These are phyloP conservation scores for Strongylocentrotus purpuratus DNA, from an alignment of 35 echinoderm and acorn worm genomes.

Conservation along the genomic window DNA sequence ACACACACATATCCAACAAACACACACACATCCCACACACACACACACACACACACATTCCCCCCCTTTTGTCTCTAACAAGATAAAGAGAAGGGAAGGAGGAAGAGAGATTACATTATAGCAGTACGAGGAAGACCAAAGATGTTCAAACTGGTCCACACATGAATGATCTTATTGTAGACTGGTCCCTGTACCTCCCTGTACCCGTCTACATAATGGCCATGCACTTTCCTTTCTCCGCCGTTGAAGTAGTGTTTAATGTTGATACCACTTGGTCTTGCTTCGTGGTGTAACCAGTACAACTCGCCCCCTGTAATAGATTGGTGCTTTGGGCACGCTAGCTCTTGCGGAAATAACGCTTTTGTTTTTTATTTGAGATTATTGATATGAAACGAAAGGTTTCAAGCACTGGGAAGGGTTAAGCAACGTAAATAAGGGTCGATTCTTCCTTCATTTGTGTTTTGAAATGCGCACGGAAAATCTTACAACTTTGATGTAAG, in stretches of 20 bases:
- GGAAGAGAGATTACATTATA: no score
- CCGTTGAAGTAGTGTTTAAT: constrained; percentile 46
- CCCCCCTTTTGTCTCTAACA: no score
- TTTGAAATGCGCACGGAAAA: constrained; percentile 52
- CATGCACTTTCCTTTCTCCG: background rate
- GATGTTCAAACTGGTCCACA: no score
- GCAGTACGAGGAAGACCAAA: no score
- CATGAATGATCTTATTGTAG: no score
- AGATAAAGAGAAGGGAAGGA: no score
- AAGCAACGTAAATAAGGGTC: constrained; percentile 56
- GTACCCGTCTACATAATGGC: background rate
- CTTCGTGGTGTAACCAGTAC: constrained; percentile 24
- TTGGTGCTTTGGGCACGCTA: background rate
- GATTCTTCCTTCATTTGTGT: background rate
- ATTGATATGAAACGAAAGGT: constrained; percentile 45
- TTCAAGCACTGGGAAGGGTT: constrained; percentile 66
- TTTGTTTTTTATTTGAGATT: constrained; percentile 46
- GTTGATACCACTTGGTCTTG: constrained; percentile 15
- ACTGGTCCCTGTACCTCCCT: no score
- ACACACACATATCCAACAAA: no score
- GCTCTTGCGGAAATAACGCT: constrained; percentile 2
- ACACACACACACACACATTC: no score
- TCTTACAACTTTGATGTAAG: constrained; percentile 47
- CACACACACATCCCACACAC: no score
- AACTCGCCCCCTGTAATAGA: constrained; percentile 27